phyloP scores from a whole-genome alignment of 2,797 vertebrate species.

The Morus bassanus region DNA sequence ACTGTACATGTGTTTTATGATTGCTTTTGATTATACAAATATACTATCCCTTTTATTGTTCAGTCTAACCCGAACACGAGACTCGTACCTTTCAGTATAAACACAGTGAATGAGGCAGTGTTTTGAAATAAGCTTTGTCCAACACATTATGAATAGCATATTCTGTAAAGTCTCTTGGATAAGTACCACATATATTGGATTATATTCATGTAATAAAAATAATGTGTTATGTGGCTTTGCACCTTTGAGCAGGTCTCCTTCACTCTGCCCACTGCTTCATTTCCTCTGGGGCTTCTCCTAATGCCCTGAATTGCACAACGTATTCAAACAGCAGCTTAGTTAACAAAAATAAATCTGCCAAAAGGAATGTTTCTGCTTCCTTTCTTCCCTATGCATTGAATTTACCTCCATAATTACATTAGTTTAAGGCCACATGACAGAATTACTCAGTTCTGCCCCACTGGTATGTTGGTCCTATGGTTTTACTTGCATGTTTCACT shows the following conservation, averaged over 20 bases:
- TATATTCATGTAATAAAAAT: slow-evolving; percentile 38
- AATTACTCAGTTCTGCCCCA: not conserved
- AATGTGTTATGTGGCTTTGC: not conserved
- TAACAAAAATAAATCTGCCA: slow-evolving; percentile 14
- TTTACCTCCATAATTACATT: not conserved
- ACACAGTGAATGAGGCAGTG: not conserved
- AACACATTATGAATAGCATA: slow-evolving; percentile 2
- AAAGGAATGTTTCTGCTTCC: not conserved
- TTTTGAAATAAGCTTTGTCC: slow-evolving; percentile 39
- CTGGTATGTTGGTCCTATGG: not conserved
- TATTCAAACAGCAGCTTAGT: slow-evolving; percentile 13
- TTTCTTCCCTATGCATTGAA: not conserved
- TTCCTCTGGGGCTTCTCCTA: slow-evolving; percentile 17
- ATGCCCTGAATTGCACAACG: not conserved
- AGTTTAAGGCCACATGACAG: not conserved
- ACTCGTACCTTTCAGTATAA: not conserved
- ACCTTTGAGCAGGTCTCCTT: slow-evolving; percentile 27
- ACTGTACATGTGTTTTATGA: not conserved
- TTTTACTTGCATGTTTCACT: not conserved
- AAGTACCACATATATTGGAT: slow-evolving; percentile 7
- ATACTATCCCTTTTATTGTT: slow-evolving; percentile 12
- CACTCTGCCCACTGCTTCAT: not conserved
- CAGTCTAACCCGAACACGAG: not conserved
- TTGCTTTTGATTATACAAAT: slow-evolving; percentile 9
- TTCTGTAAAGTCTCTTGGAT: slow-evolving; percentile 22